A percentile compares a stretch with the other conserved stretches of the same genome.
phyloP scores from a whole-genome alignment of 2,888 invertebrate species.

The Agriopis leucophaearia region DNA sequence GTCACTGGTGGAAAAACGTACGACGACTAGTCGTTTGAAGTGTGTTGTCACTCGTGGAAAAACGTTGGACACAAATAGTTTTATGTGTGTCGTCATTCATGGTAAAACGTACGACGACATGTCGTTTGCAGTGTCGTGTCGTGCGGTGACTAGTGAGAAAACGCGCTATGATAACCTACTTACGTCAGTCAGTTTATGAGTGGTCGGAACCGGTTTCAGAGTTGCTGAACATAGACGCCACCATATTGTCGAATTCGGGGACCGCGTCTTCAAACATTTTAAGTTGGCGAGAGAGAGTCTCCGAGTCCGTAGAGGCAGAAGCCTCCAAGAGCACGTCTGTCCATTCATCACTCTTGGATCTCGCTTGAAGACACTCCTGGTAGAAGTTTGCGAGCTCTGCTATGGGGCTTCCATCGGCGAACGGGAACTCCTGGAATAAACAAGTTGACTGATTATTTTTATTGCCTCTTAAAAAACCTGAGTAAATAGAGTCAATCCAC shows the following conservation, averaged over 20 bases:
- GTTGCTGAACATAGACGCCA: conserved; percentile 89
- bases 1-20: no score
- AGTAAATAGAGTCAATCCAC: no score
- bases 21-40: no score
- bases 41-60: no score
- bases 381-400: conserved; percentile 93
- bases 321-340: conserved; percentile 57
- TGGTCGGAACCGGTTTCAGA: conserved; percentile 67
- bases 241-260: conserved; percentile 91
- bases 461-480: no score
- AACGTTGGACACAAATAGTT: no score
- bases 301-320: conserved; percentile 66
- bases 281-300: conserved; percentile 89
- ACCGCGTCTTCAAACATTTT: conserved; percentile 91
- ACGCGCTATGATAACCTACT: no score
- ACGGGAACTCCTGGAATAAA: conserved; percentile 90
- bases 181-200: conserved; percentile 44
- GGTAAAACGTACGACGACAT: no score
- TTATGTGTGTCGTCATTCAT: no score
- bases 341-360: conserved; percentile 70
- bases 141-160: no score
- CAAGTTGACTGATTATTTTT: not conserved
- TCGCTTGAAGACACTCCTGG: conserved; percentile 91
- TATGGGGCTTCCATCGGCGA: conserved; percentile 90
- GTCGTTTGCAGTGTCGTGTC: no score